Base-by-base conservation (phyloP, 2,888 invertebrate genomes). In the Caenorhabditis uteleia region DNA sequence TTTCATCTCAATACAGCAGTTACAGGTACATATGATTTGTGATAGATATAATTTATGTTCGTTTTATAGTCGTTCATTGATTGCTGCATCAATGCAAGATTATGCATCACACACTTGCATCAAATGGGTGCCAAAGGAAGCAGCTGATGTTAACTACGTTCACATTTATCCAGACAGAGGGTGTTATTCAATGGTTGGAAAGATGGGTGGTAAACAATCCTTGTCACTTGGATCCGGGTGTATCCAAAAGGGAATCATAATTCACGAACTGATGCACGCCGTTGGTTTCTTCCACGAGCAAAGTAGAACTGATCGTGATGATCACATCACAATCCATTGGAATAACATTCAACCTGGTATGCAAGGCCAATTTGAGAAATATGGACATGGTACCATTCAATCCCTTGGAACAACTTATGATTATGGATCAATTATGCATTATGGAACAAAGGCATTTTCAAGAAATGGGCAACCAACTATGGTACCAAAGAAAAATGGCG, bases 321-420 rank as follows among this genome's bases (percentile, higher is more conserved):
- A 72, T 40, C 80, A 69, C 55, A 79, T 82, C 58, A 77, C 79
- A 14, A 82, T 82, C 27, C 46, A 74, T 29, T 82, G 82, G 82
- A 74, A 78, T 48, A 82, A 82, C 44, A 82, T 82, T 42, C 70
- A 74, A 57, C 62, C 77, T 3, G 81, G 81, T 55, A 82, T 82
- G 81, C 74, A 77, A 51, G 80, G 77, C 60, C 82, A 82, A 49
- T 82, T 82, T 54, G 79, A 81, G 59, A 82, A 82, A 54, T 82
- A 82, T 65, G 77, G 78, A 2, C 68, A 70, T 38, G 77, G 75
- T 26, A 80, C 80, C 8, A 81, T 82, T 42, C 78, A 80, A 51
- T 65, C 72, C 1, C 65, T 82, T 23, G 82, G 82, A 27, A 77
- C 77, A 7, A 67, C 70, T 14, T 82, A 82, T 61, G 82, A 82